Percentiles rank a stretch among this genome's conserved stretches.
Evolutionary conservation across 2,888 invertebrate species (phyloP).

Genomic region (Pristionchus maxplancki): DNA sequence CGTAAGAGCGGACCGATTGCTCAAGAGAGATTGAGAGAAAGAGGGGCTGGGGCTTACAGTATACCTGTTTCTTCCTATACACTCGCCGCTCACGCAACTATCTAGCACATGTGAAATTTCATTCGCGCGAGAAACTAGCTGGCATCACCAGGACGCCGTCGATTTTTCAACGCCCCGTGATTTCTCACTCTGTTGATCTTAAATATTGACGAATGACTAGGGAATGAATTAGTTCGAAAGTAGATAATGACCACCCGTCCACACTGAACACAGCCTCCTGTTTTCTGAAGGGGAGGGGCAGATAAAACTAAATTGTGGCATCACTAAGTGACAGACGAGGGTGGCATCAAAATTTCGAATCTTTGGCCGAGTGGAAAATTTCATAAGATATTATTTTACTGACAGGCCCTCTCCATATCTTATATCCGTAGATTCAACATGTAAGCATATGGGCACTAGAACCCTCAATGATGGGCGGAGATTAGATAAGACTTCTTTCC

Average conservation of each 20-base stretch:
- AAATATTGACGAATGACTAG: no score
- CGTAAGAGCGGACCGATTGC: conserved; percentile 13
- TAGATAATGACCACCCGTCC: no score
- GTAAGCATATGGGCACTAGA: conserved; percentile 8
- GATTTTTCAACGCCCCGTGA: no score
- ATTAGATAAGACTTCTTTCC: background rate
- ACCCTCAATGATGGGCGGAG: background rate
- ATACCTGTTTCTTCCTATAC: conserved; percentile 24
- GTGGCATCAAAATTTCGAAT: background rate
- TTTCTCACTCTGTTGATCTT: no score
- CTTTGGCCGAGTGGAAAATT: background rate
- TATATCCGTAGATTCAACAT: no score
- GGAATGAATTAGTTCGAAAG: no score
- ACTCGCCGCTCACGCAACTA: conserved; percentile 20
- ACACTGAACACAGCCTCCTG: no score
- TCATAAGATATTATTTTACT: no score
- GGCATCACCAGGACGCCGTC: no score
- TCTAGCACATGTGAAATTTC: background rate
- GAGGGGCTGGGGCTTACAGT: background rate
- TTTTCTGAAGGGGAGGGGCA: no score
- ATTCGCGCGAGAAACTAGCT: background rate
- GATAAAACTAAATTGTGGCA: no score
- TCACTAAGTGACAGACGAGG: background rate
- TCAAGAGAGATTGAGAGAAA: conserved; percentile 11
- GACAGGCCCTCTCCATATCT: no score